Conservation (phyloP, 2,113 vertebrate species). For the Phocoena phocoena region DNA sequence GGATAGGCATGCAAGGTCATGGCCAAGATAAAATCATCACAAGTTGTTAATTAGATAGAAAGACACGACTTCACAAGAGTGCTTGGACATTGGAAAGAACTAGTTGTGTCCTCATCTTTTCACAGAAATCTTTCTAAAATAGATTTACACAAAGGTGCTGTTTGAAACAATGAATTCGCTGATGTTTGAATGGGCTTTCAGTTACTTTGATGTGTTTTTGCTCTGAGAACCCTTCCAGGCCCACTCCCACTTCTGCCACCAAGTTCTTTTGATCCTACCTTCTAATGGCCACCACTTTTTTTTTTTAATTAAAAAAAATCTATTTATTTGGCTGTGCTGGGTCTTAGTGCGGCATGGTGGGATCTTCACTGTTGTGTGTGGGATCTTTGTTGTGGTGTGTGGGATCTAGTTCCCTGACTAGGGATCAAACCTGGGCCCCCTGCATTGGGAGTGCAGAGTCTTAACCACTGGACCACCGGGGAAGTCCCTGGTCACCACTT, state of each 20-base stretch:
- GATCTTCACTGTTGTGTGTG: no score
- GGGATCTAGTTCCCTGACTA: no score
- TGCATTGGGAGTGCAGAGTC: no score
- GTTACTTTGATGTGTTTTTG: background rate
- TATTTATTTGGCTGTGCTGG: no score
- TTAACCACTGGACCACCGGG: no score
- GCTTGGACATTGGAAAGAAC: background rate
- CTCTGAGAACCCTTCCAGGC: background rate
- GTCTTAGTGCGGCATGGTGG: no score
- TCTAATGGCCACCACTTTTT: background rate
- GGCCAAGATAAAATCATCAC: background rate
- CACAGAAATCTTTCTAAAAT: background rate
- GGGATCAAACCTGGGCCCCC: no score
- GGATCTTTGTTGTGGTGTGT: no score
- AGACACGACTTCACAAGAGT: background rate
- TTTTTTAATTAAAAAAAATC: no score
- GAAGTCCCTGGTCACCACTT: background rate
- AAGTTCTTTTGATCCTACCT: background rate
- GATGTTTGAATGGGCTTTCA: background rate
- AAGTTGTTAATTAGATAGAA: background rate
- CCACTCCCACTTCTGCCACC: background rate
- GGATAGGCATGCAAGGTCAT: background rate
- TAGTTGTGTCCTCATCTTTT: background rate
- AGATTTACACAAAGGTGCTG: background rate
- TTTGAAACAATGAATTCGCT: constrained; percentile 25